Conservation (phyloP, 2,888 invertebrate species). For the Drosophila anomalata region DNA sequence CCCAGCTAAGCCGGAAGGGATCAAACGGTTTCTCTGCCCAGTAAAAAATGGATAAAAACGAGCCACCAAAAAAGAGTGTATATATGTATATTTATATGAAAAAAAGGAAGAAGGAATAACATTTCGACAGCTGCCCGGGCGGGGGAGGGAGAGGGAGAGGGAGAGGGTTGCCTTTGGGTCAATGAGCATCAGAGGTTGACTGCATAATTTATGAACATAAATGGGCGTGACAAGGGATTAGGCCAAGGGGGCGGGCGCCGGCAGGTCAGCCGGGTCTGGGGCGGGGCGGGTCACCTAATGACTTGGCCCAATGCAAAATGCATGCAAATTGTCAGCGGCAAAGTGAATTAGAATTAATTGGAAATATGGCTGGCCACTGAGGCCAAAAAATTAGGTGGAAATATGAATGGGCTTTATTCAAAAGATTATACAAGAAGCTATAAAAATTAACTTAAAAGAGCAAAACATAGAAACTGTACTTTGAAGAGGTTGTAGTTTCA, state of each 20-base stretch:
- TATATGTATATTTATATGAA: neutral
- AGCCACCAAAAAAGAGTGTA: constrained; percentile 39
- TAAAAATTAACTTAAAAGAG: too few species aligned
- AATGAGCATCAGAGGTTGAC: constrained; percentile 49
- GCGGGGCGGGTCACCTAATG: constrained; percentile 46
- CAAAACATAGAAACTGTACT: too few species aligned
- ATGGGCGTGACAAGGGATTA: constrained; percentile 49
- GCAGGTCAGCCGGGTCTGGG: neutral
- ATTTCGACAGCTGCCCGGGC: constrained; percentile 27
- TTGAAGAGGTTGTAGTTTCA: too few species aligned
- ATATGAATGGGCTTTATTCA: too few species aligned
- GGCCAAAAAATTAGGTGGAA: constrained; percentile 1
- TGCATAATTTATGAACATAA: constrained; percentile 69
- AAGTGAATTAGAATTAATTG: constrained; percentile 56
- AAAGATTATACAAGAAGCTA: too few species aligned
- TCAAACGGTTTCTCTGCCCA: constrained; percentile 63
- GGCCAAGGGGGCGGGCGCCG: neutral
- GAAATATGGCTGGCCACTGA: constrained; percentile 26
- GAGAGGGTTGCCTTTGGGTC: constrained; percentile 40
- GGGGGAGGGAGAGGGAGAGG: neutral
- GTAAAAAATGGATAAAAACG: constrained; percentile 36
- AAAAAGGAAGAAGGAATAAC: constrained; percentile 25
- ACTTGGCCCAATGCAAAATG: constrained; percentile 51
- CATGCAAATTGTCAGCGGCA: constrained; percentile 60
- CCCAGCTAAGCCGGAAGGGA: constrained; percentile 73